Percentiles rank a stretch among this genome's conserved stretches.
These are phyloP conservation scores for Drosophila ezoana DNA, from an alignment of 2,888 invertebrate species.

Conservation along the genomic window DNA sequence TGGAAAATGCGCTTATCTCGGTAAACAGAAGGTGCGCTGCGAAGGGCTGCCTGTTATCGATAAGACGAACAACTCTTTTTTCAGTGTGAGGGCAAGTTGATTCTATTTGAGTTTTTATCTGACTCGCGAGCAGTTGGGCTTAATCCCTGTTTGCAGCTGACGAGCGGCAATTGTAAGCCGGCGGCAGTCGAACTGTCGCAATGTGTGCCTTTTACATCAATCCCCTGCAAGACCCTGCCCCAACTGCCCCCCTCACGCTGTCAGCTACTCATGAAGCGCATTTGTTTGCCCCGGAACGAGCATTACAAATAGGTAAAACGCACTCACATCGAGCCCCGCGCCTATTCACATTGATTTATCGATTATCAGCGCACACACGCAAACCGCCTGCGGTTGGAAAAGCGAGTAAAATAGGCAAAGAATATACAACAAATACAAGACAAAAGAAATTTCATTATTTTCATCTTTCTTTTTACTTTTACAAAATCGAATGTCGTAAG, in stretches of 20 bases:
- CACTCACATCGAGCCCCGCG: slow-evolving; percentile 13
- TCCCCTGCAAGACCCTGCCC: neutral
- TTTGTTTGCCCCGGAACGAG: slow-evolving; percentile 49
- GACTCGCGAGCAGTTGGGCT: neutral
- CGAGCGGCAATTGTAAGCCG: slow-evolving; percentile 39
- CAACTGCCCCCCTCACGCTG: neutral
- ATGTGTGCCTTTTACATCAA: slow-evolving; percentile 37
- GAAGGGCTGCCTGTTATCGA: slow-evolving; percentile 54
- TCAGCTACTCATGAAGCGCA: slow-evolving; percentile 37
- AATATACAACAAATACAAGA: slow-evolving; percentile 28
- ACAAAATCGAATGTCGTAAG: slow-evolving; percentile 43
- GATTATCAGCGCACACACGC: slow-evolving; percentile 60
- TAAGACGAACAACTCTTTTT: slow-evolving; percentile 60
- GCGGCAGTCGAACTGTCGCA: slow-evolving; percentile 56
- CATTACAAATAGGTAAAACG: slow-evolving; percentile 62
- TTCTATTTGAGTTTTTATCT: slow-evolving; percentile 51
- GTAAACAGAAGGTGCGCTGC: slow-evolving; percentile 45
- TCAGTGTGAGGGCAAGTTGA: slow-evolving; percentile 15
- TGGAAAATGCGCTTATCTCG: slow-evolving; percentile 67
- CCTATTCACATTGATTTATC: slow-evolving; percentile 63
- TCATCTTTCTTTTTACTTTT: slow-evolving; percentile 22
- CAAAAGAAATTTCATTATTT: slow-evolving; percentile 51
- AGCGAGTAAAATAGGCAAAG: slow-evolving; percentile 32
- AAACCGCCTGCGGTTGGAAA: slow-evolving; percentile 46
- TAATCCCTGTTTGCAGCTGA: slow-evolving; percentile 56